Evolutionary conservation across 2,888 invertebrate genomes (phyloP).

Genomic region (Drosophila macrothrix): DNA sequence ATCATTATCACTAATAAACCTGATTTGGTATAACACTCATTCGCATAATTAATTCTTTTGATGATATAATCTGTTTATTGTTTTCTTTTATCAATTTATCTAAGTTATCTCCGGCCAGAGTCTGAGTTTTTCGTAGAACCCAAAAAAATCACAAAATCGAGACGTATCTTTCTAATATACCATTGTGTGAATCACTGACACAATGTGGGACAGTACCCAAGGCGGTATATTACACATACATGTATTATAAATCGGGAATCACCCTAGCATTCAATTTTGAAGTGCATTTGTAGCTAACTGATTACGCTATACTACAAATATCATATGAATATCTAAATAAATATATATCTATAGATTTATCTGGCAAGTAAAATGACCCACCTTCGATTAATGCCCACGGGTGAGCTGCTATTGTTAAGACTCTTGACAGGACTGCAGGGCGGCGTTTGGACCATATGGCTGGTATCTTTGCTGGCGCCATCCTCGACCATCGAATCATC

Average conservation of each 20-base stretch:
- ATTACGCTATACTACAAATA: background rate
- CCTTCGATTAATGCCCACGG: conserved; percentile 85
- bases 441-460: conserved; percentile 82
- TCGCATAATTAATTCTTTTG: background rate
- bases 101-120: background rate
- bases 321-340: background rate
- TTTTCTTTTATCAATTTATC: background rate
- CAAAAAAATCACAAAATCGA: background rate
- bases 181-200: background rate
- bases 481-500: conserved; percentile 77
- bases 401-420: conserved; percentile 84
- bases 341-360: background rate
- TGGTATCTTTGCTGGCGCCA: conserved; percentile 71
- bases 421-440: conserved; percentile 85
- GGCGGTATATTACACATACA: background rate
- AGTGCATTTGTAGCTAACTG: background rate
- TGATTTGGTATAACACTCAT: background rate
- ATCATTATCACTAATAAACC: background rate
- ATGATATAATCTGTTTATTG: background rate
- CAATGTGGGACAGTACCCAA: background rate
- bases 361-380: conserved; percentile 40
- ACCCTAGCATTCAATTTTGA: background rate
- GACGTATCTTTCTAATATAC: background rate
- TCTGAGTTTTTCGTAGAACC: background rate
- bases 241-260: background rate